Evolutionary conservation across 2,797 vertebrate species (phyloP).

Genomic region (Tenualosa thibaudeaui): DNA sequence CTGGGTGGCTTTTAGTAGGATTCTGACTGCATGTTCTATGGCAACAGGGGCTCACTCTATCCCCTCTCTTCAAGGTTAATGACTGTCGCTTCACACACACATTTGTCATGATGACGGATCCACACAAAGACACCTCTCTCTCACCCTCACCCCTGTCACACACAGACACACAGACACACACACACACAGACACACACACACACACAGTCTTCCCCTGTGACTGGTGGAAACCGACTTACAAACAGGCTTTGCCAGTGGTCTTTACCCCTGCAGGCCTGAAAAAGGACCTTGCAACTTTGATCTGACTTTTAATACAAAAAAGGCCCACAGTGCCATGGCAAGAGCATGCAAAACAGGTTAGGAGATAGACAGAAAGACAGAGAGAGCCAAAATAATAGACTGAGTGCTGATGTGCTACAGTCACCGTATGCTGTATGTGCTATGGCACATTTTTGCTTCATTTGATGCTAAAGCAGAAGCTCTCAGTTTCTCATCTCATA

Average conservation of each 20-base stretch:
- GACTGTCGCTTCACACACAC: neutral
- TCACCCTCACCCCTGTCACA: neutral
- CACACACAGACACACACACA: neutral
- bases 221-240: neutral
- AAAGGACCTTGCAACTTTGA: neutral
- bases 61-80: slow-evolving; percentile 25
- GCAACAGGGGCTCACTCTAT: neutral
- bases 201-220: neutral
- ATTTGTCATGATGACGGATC: slow-evolving; percentile 16
- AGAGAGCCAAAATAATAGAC: neutral
- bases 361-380: neutral
- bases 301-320: neutral
- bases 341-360: neutral
- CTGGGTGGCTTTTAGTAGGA: neutral
- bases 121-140: slow-evolving; percentile 29
- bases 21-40: neutral
- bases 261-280: neutral
- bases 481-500: neutral
- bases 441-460: neutral
- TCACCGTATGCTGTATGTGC: neutral
- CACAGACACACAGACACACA: neutral
- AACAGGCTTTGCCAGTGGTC: neutral
- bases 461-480: neutral
- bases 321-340: neutral
- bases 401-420: neutral